Conservation (phyloP, 2,888 invertebrate genomes). For the Byasa hedistus region DNA sequence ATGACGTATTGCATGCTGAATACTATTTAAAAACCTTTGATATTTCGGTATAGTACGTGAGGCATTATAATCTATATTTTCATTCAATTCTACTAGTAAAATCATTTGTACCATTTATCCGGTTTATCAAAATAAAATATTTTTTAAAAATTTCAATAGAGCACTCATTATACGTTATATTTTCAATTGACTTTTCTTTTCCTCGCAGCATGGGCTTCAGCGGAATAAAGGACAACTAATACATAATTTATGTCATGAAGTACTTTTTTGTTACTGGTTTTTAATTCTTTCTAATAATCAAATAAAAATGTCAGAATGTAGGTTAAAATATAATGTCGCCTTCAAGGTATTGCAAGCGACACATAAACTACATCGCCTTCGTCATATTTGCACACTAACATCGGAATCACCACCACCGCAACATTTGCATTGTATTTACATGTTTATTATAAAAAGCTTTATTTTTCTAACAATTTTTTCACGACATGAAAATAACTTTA, state of each 20-base stretch:
- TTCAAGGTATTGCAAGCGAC: slow-evolving; percentile 7
- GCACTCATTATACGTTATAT: no score
- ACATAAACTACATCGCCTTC: slow-evolving; percentile 5
- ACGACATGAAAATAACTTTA: no score
- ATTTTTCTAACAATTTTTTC: no score
- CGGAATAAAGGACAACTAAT: slow-evolving; percentile 35
- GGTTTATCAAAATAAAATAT: no score
- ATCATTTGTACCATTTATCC: no score
- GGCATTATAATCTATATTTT: no score
- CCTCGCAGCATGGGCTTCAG: slow-evolving; percentile 60
- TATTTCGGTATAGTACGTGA: no score
- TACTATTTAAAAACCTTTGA: no score
- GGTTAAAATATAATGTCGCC: not conserved
- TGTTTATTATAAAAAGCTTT: no score
- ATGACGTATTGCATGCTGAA: no score
- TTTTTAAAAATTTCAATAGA: no score
- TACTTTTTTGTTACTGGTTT: not conserved
- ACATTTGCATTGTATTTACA: not conserved
- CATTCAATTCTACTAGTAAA: no score
- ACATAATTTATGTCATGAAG: not conserved
- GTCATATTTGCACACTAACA: slow-evolving; percentile 48
- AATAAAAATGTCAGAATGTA: not conserved
- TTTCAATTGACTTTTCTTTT: slow-evolving; percentile 31
- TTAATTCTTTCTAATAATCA: not conserved
- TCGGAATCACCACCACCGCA: not conserved